Evolutionary conservation across 2,113 vertebrate genomes (phyloP), one percentile per base, ranked within the genome.

Genomic region (Cairina moschata): DNA sequence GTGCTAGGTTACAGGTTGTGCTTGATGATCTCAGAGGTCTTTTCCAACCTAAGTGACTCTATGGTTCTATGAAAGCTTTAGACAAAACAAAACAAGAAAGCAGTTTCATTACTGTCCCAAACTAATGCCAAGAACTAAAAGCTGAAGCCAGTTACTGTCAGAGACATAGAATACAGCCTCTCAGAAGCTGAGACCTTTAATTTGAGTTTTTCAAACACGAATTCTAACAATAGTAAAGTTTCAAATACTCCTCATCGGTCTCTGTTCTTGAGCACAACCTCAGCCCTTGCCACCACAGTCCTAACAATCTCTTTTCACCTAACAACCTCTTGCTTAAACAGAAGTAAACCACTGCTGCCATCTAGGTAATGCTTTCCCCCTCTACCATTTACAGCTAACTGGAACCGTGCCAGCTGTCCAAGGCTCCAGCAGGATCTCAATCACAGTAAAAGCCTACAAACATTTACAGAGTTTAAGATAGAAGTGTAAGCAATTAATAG

Each of bases 121-220:
- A 36, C 6, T 46, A 10, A 17, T 22, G 83, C 29, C 58, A 46
- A 72, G 78, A 90, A 67, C 4, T 52, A 92, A 83, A 83, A 63
- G 40, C 83, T 46, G 31, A 77, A 25, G 50, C 65, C 42, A 38
- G 17, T 62, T 73, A 58, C n/a, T 73, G 36, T 91, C 32, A 11
- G 48, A 48, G 31, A 38, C 31, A 72, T 31, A 76, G 54, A 90
- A 86, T 46, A 23, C 14, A 77, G 63, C 20, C 69, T 50, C 42
- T 81, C 48, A 77, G 65, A 91, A 65, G 81, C 4, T 28, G 22
- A 88, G 36, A 36, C 44, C 76, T 59, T 25, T 55, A 60, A 40
- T 91, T 72, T 76, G n/a, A 94, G 68, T 72, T 95, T 96, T 92
- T 54, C 83, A 77, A 71, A 90, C 75, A 63, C 58, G 54, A 68